Evolutionary conservation across 2,113 vertebrate genomes (phyloP), one percentile per base, ranked within the genome.

Genomic region (Lagopus muta): DNA sequence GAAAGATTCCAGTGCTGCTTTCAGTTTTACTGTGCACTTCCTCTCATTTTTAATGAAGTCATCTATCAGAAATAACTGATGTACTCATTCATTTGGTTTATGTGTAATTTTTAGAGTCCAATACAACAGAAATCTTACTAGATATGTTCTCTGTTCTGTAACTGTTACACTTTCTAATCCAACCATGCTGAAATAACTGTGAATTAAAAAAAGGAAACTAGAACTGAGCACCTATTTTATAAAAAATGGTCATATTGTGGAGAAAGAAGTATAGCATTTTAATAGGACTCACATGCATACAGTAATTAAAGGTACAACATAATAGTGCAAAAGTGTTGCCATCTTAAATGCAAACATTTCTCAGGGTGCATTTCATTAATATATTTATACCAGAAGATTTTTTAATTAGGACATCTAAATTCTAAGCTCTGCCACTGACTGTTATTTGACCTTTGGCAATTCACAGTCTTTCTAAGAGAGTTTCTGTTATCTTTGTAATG

Each of bases 401-500:
- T 96, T 96, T 96, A 96, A 96, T 96, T 96, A 96, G 91, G 92
- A 83, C 71, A 89, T 95, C 92, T 96, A 90, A 93, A 96, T 96
- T 95, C 94, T 92, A 90, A 90, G 86, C 70, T 95, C 81, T 92
- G 58, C 83, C 89, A 94, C 92, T 94, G 92, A 94, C 96, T 96
- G 94, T 96, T 96, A 94, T 93, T 94, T 96, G 96, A 96, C 95
- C 96, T 96, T 96, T 96, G 89, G 94, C 95, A 96, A 96, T 96
- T 95, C 95, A 96, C 66, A 73, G 94, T 89, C 95, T 94, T 95
- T 95, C 77, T 96, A 92, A 92, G 74, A 95, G 93, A 95, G 91
- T 95, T 96, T 95, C 90, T 95, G 92, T 95, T 96, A 96, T 96
- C 96, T 94, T 95, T 96, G 92, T 95, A 96, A 96, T 95, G 96